Base-by-base conservation (phyloP, 2,113 vertebrate genomes). In the Hippocampus barbouri region DNA sequence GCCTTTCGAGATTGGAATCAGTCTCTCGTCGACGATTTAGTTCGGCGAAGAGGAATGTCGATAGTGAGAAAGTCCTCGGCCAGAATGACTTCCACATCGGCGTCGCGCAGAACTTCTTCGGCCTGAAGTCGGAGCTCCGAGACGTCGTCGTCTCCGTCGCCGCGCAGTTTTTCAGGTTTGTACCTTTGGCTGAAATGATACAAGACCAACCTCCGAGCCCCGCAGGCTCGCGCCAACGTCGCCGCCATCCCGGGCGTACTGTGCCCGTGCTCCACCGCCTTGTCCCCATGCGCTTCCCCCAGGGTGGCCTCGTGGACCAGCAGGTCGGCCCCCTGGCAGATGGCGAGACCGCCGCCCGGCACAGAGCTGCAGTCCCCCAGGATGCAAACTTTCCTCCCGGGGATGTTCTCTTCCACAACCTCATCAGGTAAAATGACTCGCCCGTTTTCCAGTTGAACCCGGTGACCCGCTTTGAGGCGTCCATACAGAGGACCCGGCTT, bases 161-260 rank as follows among this genome's bases (percentile, higher is more conserved):
- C 89, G 6, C 70, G 61, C 76, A 83, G 76, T 8, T 81, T 64
- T 0, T 79, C 43, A 0, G 95, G 94, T 57, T 91, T 95, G 77
- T 97, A 98, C 7, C 97, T 80, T 86, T 98, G 97, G 79, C 97
- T 98, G 85, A 98, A 98, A 79, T 98, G 95, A 41, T 93, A 91
- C 61, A 98, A 86, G 45, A 94, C 91, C 81, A 98, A 87, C 12
- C 54, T 89, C 41, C 27, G 85, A 0, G 74, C 95, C 0, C 65
- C 0, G 65, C 95, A 98, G 0, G 45, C 56, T 51, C 86, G 92
- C 0, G 95, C 95, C 76, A 95, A 92, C 0, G 83, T 87, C 0
- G 94, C 94, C 0, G 95, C 96, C 94, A 93, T 95, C 66, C 82
- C 90, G 0, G 95, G 95, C 0, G 96, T 98, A 85, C 95, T 96